phyloP scores from a whole-genome alignment of 2,113 vertebrate species.

The Trogon surrucura region DNA sequence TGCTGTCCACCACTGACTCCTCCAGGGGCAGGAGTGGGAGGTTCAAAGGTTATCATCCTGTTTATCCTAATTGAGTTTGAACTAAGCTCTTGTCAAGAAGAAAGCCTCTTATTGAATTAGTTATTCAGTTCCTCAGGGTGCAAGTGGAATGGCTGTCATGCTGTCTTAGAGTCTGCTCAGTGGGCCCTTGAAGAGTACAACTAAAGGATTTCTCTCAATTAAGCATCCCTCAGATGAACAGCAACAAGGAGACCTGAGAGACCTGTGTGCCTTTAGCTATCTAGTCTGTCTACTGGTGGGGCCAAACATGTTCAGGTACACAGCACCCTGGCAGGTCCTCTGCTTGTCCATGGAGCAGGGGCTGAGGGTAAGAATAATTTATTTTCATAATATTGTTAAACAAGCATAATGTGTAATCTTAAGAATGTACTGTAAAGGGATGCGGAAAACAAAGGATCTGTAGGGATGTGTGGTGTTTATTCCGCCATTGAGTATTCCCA shows the following conservation, averaged over 20 bases:
- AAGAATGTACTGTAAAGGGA: background rate
- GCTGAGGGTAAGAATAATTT: slow-evolving; percentile 71
- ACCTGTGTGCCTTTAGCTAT: slow-evolving; percentile 46
- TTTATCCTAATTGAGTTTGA: slow-evolving; percentile 78
- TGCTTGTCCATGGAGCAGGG: slow-evolving; percentile 77
- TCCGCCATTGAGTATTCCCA: background rate
- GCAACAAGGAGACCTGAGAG: background rate
- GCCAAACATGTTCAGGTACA: slow-evolving; percentile 79
- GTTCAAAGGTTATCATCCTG: slow-evolving; percentile 68
- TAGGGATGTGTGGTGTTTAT: background rate
- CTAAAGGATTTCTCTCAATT: slow-evolving; percentile 13
- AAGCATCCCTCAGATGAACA: slow-evolving; percentile 34
- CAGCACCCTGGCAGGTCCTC: slow-evolving; percentile 79
- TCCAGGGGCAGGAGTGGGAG: background rate
- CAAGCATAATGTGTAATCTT: background rate
- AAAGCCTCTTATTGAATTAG: slow-evolving; percentile 72
- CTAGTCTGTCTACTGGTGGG: slow-evolving; percentile 36
- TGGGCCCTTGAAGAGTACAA: background rate
- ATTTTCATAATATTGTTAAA: slow-evolving; percentile 7
- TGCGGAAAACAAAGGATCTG: background rate
- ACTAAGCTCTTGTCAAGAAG: slow-evolving; percentile 73
- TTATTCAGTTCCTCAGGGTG: slow-evolving; percentile 54
- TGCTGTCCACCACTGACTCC: background rate
- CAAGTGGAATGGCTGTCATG: slow-evolving; percentile 25
- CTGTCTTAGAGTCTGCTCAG: background rate